Base-by-base conservation (phyloP, 2,888 invertebrate species). In the Rhagium mordax region DNA sequence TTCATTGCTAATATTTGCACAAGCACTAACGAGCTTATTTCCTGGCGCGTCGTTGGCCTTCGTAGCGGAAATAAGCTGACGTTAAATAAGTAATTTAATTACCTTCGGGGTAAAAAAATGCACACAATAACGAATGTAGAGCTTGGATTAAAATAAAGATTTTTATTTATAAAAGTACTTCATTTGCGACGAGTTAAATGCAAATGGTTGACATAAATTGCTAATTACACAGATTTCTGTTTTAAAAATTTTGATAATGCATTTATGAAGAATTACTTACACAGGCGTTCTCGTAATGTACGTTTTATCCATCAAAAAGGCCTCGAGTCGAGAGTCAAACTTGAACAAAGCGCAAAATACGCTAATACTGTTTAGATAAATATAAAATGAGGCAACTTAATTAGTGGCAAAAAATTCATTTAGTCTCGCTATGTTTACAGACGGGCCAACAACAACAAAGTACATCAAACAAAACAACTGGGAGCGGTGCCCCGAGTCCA, bases 401-500 rank as follows among this genome's bases (percentile, higher is more conserved):
- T 77, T 77, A 74, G 66, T 48, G 18, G 53, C 68, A 77, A 74
- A 74, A 74, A 75, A 75, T 69, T 71, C 72, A 76, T 76, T 76
- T 71, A 74, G 62, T 67, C 71, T 60, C 73, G 65, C 70, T 64
- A 48, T 72, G 62, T 70, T 78, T 81, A 21, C 80, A 86, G 85
- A 76, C 84, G 74, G 66, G 69, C 29, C 77, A 77, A 41, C 85
- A 85, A 72, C 85, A 84, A 74, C 73, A 74, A 20, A 82, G 79
- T 75, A 75, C 84, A 55, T 75, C 84, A 65, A 84, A 77, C 69
- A 86, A 85, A 81, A 79, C 78, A 47, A 81, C 78, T 49, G 78
- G 78, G 13, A 82, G 74, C 62, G 69, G 67, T 16, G 83, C 85
- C 47, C 81, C 82, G 76, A 86, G 85, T 83, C 84, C 87, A 83